Evolutionary conservation across 2,888 invertebrate genomes (phyloP), one percentile per base, ranked within the genome.

Genomic region (Arenicola marina): DNA sequence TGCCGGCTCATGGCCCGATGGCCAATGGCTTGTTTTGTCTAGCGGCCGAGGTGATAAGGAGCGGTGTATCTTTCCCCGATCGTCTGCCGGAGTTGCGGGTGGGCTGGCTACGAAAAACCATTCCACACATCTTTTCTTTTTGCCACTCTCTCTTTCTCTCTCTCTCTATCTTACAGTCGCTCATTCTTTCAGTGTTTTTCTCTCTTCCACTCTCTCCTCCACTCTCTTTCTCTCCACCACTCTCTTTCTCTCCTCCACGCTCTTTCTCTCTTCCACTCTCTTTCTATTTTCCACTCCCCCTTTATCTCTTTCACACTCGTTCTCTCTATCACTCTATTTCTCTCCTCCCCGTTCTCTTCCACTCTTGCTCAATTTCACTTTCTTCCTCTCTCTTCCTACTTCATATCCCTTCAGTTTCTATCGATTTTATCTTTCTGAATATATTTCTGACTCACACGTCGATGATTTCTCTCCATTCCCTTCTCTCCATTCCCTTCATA

Each of bases 91-190:
- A n/a, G n/a, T n/a, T n/a, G n/a, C n/a, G n/a, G n/a, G n/a, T n/a
- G n/a, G n/a, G n/a, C n/a, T n/a, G n/a, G n/a, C n/a, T n/a, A n/a
- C n/a, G n/a, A n/a, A n/a, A n/a, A n/a, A n/a, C n/a, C n/a, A n/a
- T n/a, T 48, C 24, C 48, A 48, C 11, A 18, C 15, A 21, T 15
- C 24, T 21, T 7, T 48, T 48, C 48, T 18, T 18, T 48, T 21
- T 18, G 7, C 29, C 26, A 31, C 31, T 29, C 26, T 28, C 11
- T 53, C 59, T 32, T 24, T 59, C 59, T 32, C 53, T 57, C 53
- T 32, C 48, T 57, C 57, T 28, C 48, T 57, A 45, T 28, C 48
- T 57, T n/a, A n/a, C 57, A 32, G n/a, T 57, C 57, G 18, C 31
- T 57, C 57, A 32, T n/a, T 57, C 57, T 18, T 26, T 56, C 56